phyloP scores from a whole-genome alignment of 1,140 invertebrate genomes.

The Drosophila sturtevanti region DNA sequence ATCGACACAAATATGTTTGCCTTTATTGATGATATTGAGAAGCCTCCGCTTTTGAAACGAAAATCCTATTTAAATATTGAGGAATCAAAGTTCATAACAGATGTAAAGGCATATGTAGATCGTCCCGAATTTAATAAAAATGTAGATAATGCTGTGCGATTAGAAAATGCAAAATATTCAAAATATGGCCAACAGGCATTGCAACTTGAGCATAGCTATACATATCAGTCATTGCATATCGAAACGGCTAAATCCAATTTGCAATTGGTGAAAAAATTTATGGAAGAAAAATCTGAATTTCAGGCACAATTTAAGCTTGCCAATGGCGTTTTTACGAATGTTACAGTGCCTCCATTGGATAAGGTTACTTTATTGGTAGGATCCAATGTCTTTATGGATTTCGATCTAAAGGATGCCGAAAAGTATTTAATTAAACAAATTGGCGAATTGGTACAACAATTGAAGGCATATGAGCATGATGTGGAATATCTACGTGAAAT shows the following conservation, averaged over 20 bases:
- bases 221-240: not conserved
- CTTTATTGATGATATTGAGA: conserved; percentile 24
- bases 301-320: conserved; percentile 15
- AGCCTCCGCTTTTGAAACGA: conserved; percentile 13
- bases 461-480: conserved; percentile 24
- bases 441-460: conserved; percentile 6
- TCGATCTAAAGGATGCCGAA: conserved; percentile 20
- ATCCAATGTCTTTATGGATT: conserved; percentile 20
- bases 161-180: not conserved
- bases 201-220: conserved; percentile 3
- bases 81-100: conserved; percentile 4
- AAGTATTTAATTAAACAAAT: conserved; percentile 16
- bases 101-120: conserved; percentile 11
- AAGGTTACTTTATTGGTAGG: conserved; percentile 20
- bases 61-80: conserved; percentile 25
- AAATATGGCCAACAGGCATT: conserved; percentile 13
- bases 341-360: conserved; percentile 15
- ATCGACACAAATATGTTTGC: conserved; percentile 26
- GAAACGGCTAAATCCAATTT: conserved; percentile 31
- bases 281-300: conserved; percentile 1
- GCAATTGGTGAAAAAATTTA: conserved; percentile 21
- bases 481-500: conserved; percentile 38
- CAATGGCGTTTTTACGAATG: conserved; percentile 7
- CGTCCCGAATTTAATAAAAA: conserved; percentile 6
- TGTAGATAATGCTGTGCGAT: not conserved